Evolutionary conservation across 2,797 vertebrate genomes (phyloP), one percentile per base, ranked within the genome.

Genomic region (Poeciliopsis gracilis): DNA sequence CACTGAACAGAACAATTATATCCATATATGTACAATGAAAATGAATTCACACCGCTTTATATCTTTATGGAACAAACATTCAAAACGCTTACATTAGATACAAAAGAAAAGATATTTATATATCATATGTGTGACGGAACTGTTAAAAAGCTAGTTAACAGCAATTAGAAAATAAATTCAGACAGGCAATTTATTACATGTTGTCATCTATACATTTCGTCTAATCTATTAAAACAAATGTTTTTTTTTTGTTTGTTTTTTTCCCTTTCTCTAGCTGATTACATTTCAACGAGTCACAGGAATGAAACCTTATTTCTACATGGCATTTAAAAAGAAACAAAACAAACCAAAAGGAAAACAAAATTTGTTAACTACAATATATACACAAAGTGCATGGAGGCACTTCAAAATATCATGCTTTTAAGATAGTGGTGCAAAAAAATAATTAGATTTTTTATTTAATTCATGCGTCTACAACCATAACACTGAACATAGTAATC

Each of bases 361-460:
- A 75, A 83, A 91, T 93, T 74, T 89, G 92, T 96, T 95, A 97
- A 94, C 97, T 97, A 98, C 95, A 93, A 96, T 96, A 97, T 96
- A 94, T 97, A 98, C 95, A 96, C 93, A 95, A 96, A 97, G 97
- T 97, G 96, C 97, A 93, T 92, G 91, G 95, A 97, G 96, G 97
- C 97, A 98, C 97, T 96, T 96, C 93, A 96, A 96, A 84, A 94
- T 91, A 95, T 95, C 97, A 98, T 96, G 96, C 96, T 92, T 94
- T 95, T 95, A 96, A 96, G 93, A 96, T 95, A 95, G 91, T 91
- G 94, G 87, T 95, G 95, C 94, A 96, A 94, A 92, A 95, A 91
- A 88, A 92, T 84, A 92, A 88, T 95, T 82, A 91, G 86, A 84
- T 15, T 87, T 91, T 89, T 90, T 91, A 88, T 95, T 95, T 92